phyloP scores from a whole-genome alignment of 2,888 invertebrate species.

The Napeogenes inachia region DNA sequence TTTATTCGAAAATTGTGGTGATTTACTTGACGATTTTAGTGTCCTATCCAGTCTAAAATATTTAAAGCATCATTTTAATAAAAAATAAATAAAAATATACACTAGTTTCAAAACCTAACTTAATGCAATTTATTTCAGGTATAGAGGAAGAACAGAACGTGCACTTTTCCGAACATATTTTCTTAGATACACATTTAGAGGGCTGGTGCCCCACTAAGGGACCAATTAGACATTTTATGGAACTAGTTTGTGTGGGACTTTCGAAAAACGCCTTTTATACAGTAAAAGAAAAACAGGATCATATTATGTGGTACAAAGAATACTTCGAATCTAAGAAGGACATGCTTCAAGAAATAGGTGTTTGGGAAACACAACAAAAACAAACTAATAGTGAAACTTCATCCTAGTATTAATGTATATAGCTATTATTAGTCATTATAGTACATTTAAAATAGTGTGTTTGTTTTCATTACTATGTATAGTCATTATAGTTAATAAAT shows the following conservation, averaged over 20 bases:
- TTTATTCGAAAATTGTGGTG: no score
- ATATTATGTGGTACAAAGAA: conserved; percentile 93
- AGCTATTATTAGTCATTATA: conserved; percentile 31
- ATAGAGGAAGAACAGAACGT: conserved; percentile 81
- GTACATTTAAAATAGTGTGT: background rate
- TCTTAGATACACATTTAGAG: conserved; percentile 90
- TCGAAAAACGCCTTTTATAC: conserved; percentile 96
- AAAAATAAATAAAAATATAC: background rate
- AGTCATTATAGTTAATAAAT: no score
- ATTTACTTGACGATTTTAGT: no score
- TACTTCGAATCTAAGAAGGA: conserved; percentile 91
- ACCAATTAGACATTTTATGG: conserved; percentile 98
- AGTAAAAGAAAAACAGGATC: conserved; percentile 90
- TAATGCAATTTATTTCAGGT: conserved; percentile 59
- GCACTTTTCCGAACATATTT: conserved; percentile 96
- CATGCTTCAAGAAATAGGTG: conserved; percentile 81
- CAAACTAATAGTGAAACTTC: conserved; percentile 38
- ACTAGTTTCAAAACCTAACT: background rate
- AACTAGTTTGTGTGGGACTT: conserved; percentile 93
- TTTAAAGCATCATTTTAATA: no score
- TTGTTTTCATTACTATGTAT: background rate
- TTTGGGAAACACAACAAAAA: conserved; percentile 58
- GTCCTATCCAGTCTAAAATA: no score
- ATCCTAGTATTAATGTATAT: conserved; percentile 32
- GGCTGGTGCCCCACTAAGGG: conserved; percentile 94